Evolutionary conservation across 2,797 vertebrate species (phyloP).

Genomic region (Decapterus maruadsi): DNA sequence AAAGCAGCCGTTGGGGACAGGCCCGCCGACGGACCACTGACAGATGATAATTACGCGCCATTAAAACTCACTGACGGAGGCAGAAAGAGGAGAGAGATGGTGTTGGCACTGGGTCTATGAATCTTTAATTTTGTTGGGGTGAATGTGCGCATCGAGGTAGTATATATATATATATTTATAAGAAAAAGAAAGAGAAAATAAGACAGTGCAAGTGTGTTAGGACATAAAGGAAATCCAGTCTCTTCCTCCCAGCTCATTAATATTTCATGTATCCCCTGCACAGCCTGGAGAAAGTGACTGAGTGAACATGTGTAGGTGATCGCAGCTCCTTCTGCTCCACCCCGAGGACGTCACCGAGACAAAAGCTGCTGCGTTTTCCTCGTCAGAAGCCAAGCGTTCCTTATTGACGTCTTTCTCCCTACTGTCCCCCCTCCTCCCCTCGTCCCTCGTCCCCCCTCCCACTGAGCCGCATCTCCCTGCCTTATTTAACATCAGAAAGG

Average conservation of each 20-base stretch:
- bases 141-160: background rate
- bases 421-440: background rate
- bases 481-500: slow-evolving; percentile 82
- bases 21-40: slow-evolving; percentile 61
- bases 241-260: slow-evolving; percentile 22
- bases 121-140: slow-evolving; percentile 2
- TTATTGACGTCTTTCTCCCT: slow-evolving; percentile 67
- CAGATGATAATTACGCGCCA: slow-evolving; percentile 78
- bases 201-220: background rate
- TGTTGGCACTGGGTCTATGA: slow-evolving; percentile 7
- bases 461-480: slow-evolving; percentile 45
- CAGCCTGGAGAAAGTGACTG: slow-evolving; percentile 9
- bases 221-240: too few relatives aligned
- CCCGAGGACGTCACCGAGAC: slow-evolving; percentile 58
- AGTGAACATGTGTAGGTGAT: slow-evolving; percentile 15
- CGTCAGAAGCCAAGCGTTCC: slow-evolving; percentile 56
- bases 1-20: slow-evolving; percentile 69
- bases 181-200: background rate
- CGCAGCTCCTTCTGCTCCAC: slow-evolving; percentile 31
- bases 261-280: slow-evolving; percentile 25
- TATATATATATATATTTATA: background rate
- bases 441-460: slow-evolving; percentile 7
- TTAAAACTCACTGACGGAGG: slow-evolving; percentile 67
- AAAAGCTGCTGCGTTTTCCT: slow-evolving; percentile 65
- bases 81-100: slow-evolving; percentile 13